Evolutionary conservation across 2,888 invertebrate genomes (phyloP).

Genomic region (Ormyrus rosae): DNA sequence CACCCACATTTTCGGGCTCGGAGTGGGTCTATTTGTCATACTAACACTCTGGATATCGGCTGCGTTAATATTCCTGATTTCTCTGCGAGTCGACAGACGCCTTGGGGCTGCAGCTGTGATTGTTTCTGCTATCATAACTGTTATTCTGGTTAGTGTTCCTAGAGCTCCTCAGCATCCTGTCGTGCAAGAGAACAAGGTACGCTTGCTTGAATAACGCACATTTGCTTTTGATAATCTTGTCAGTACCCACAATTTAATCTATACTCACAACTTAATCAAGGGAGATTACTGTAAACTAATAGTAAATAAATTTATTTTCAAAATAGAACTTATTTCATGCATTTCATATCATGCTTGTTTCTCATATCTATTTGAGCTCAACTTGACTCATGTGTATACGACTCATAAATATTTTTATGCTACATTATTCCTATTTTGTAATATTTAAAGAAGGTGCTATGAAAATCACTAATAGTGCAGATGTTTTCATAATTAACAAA

Average conservation of each 20-base stretch:
- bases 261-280: too few relatives aligned
- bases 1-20: slow-evolving; percentile 77
- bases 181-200: slow-evolving; percentile 77
- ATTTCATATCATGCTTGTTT: not conserved
- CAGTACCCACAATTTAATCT: too few relatives aligned
- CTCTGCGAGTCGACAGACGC: slow-evolving; percentile 81
- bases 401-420: slow-evolving; percentile 60
- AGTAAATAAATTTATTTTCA: too few relatives aligned
- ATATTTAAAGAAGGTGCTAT: too few relatives aligned
- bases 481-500: not conserved
- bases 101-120: slow-evolving; percentile 80
- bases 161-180: slow-evolving; percentile 74
- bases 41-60: slow-evolving; percentile 82
- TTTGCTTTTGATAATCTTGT: too few relatives aligned
- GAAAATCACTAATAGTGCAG: too few relatives aligned
- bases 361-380: slow-evolving; percentile 63
- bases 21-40: slow-evolving; percentile 83
- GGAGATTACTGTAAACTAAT: too few relatives aligned
- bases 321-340: too few relatives aligned
- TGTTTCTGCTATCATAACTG: slow-evolving; percentile 78
- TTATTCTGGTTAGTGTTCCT: slow-evolving; percentile 81
- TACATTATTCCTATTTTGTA: not conserved
- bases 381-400: not conserved
- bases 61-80: slow-evolving; percentile 81
- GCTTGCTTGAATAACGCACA: slow-evolving; percentile 43